Percentiles rank a stretch among this genome's conserved stretches.
Evolutionary conservation across 2,888 invertebrate genomes (phyloP).

Genomic region (Agriopis leucophaearia): DNA sequence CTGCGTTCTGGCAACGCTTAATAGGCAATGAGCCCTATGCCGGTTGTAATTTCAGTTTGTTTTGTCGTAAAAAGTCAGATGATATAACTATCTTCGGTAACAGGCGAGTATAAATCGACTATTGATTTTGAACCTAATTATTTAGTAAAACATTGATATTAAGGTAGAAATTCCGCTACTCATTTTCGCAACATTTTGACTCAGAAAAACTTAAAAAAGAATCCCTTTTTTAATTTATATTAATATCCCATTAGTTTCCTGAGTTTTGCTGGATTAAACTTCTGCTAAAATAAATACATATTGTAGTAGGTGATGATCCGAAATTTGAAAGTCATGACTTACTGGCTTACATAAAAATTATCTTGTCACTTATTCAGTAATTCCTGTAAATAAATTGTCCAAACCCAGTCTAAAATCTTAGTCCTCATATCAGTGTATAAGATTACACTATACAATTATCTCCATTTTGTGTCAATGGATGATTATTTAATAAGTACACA

Average conservation of each 20-base stretch:
- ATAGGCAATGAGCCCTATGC: constrained; percentile 22
- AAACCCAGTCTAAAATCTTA: not conserved
- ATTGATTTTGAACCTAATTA: not conserved
- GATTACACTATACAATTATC: constrained; percentile 1
- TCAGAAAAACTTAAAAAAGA: no score
- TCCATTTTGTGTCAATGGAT: not conserved
- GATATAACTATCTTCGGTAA: constrained; percentile 22
- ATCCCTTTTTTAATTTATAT: no score
- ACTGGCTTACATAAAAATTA: not conserved
- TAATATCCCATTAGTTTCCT: no score
- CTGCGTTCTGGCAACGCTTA: constrained; percentile 23
- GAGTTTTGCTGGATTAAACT: no score
- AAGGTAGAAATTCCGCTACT: no score
- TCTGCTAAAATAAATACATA: no score
- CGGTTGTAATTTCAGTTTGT: constrained; percentile 23
- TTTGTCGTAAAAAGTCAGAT: constrained; percentile 15
- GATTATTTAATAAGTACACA: no score
- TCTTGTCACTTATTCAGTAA: not conserved
- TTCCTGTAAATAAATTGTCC: not conserved
- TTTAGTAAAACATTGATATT: not conserved
- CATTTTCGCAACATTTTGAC: no score
- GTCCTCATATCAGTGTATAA: no score
- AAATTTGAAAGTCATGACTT: not conserved
- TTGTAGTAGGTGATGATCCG: not conserved
- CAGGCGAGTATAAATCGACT: constrained; percentile 7